phyloP scores from a whole-genome alignment of 2,888 invertebrate species.

The Noctua pronuba region DNA sequence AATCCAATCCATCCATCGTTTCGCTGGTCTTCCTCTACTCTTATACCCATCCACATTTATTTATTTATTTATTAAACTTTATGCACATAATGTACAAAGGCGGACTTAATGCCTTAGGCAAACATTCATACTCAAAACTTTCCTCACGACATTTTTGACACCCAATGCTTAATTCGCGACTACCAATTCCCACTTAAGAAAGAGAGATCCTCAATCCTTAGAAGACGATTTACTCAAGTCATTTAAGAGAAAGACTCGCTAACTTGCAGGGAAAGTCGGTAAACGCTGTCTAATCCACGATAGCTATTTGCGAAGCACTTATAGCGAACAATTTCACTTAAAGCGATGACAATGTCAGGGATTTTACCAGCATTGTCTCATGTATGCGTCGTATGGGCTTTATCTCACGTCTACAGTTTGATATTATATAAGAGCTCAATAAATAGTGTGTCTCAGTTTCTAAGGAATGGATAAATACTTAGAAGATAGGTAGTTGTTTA shows the following conservation, averaged over 20 bases:
- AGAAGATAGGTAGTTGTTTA: constrained; percentile 20
- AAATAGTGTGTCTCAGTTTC: constrained; percentile 33
- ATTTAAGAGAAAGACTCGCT: constrained; percentile 46
- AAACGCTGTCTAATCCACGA: constrained; percentile 49
- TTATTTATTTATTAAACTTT: too few species aligned
- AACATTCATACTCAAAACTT: too few species aligned
- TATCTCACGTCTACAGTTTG: constrained; percentile 35
- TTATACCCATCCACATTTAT: too few species aligned
- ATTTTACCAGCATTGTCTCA: constrained; percentile 50
- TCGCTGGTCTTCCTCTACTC: too few species aligned
- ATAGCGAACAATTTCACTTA: constrained; percentile 53
- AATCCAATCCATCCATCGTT: too few species aligned
- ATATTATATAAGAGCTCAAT: constrained; percentile 50
- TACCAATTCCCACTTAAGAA: neutral
- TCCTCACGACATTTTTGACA: too few species aligned
- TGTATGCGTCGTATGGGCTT: constrained; percentile 9
- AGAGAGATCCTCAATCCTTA: constrained; percentile 7
- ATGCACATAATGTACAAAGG: too few species aligned
- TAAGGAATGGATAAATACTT: constrained; percentile 31
- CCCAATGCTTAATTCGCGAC: neutral
- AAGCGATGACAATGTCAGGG: constrained; percentile 51
- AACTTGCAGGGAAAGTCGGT: constrained; percentile 50
- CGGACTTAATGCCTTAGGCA: too few species aligned
- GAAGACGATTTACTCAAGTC: constrained; percentile 41
- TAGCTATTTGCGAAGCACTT: constrained; percentile 54